These are phyloP conservation scores for Silurus lanzhouensis DNA, from an alignment of 2,797 vertebrate genomes.

Conservation along the genomic window DNA sequence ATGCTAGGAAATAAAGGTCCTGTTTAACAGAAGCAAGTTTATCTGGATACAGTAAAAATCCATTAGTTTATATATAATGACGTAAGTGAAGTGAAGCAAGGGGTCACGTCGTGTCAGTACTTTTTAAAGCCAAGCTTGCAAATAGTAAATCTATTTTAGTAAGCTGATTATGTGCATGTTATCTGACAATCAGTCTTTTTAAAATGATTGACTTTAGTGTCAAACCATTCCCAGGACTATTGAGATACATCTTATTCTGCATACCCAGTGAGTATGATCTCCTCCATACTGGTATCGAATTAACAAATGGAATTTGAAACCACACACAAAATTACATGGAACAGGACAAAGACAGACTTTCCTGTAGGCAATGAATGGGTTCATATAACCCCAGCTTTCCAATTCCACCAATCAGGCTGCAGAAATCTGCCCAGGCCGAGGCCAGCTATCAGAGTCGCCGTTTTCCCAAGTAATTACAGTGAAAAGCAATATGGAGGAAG, in stretches of 20 bases:
- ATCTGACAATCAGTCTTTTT: not conserved
- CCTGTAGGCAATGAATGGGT: constrained; percentile 41
- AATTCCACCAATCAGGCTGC: constrained; percentile 19
- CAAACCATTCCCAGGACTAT: constrained; percentile 8
- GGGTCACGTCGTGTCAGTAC: not conserved
- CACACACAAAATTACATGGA: not conserved
- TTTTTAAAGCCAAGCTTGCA: not conserved
- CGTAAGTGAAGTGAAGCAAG: too few species aligned
- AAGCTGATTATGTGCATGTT: not conserved
- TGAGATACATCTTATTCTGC: constrained; percentile 26
- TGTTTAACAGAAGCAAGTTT: not conserved
- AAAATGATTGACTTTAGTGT: constrained; percentile 2
- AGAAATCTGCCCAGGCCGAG: constrained; percentile 31
- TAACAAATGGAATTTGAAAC: constrained; percentile 35
- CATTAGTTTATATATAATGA: too few species aligned
- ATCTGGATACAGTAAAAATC: not conserved
- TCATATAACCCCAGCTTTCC: constrained; percentile 43
- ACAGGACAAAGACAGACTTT: constrained; percentile 26
- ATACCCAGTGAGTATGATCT: constrained; percentile 22
- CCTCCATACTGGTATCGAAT: constrained; percentile 7
- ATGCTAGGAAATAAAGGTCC: not conserved
- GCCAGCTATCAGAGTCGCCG: constrained; percentile 54
- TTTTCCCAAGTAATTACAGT: constrained; percentile 70
- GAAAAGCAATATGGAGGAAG: constrained; percentile 66
- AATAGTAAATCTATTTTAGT: not conserved